phyloP scores from a whole-genome alignment of 2,888 invertebrate genomes.

The Idaea biselata region DNA sequence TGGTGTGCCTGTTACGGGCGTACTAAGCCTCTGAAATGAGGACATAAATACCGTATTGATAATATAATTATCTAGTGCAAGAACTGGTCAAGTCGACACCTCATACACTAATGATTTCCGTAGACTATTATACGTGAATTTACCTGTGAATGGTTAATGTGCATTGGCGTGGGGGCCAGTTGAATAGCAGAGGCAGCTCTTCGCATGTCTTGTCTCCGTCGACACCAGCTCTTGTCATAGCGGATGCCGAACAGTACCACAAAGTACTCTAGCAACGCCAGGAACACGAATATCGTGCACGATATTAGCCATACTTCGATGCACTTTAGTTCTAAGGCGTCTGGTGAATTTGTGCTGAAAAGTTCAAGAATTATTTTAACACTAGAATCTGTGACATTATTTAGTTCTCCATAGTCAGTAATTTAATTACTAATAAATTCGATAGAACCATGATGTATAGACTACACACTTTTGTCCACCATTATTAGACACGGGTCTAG shows the following conservation, averaged over 20 bases:
- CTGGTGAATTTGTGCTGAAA: slow-evolving; percentile 83
- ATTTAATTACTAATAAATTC: neutral
- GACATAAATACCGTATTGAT: slow-evolving; percentile 5
- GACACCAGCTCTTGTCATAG: slow-evolving; percentile 83
- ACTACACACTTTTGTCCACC: too few relatives aligned
- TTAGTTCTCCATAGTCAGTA: too few relatives aligned
- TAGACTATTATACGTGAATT: neutral
- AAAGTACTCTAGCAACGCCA: slow-evolving; percentile 83
- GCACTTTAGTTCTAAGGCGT: slow-evolving; percentile 82
- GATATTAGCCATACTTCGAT: slow-evolving; percentile 85
- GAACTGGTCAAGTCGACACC: neutral
- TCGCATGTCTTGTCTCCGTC: slow-evolving; percentile 65
- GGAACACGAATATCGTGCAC: slow-evolving; percentile 83
- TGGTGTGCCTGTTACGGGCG: slow-evolving; percentile 69
- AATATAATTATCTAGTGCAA: neutral
- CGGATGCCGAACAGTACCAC: slow-evolving; percentile 83
- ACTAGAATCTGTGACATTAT: slow-evolving; percentile 3
- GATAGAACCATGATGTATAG: too few relatives aligned
- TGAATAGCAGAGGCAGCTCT: slow-evolving; percentile 70
- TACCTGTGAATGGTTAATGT: slow-evolving; percentile 74
- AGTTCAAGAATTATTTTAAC: neutral
- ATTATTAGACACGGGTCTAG: too few relatives aligned
- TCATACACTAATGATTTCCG: neutral
- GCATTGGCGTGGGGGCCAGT: slow-evolving; percentile 63
- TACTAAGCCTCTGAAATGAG: slow-evolving; percentile 66